Base-by-base conservation (phyloP, 2,113 vertebrate genomes). In the Pelecanus crispus region DNA sequence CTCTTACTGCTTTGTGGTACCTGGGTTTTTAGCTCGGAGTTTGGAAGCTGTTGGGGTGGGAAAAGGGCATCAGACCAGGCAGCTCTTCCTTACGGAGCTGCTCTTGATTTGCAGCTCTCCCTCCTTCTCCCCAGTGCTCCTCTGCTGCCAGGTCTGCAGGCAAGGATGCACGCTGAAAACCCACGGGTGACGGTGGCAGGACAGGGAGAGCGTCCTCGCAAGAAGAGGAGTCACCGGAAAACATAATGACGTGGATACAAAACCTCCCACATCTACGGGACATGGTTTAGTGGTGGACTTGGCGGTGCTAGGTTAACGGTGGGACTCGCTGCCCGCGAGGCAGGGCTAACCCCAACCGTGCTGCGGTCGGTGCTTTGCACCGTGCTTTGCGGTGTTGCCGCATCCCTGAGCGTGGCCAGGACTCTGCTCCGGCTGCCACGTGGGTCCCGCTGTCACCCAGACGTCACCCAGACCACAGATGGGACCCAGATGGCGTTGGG, bases 241-340 rank as follows among this genome's bases (percentile, higher is more conserved):
- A 36, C 20, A 2, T 9, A 19, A 25, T 2, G 1, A 26, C 2
- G 0, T 18, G 6, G 26, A 34, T 36, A 40, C 62, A 24, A 56
- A 56, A 31, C 40, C 50, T 67, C 28, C 40, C 31, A 26, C 32
- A 1, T 53, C 38, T 6, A 2, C 6, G 34, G 32, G 34, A n/a
- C 32, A 2, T 22, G 56, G 56, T 9, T 58, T 58, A 10, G 13
- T 15, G 56, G 17, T n/a, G 20, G 56, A 9, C 34, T n/a, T 58
- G 56, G 56, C 32, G 13, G 32, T 14, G 56, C 11, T 6, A 9
- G 32, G 56, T 58, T 22, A 58, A n/a, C 20, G 9, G 20, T 15
- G n/a, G 32, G 32, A n/a, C 56, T 58, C 40, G 3, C 40, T 66
- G 40, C 38, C 61, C 8, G 24, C 38, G 8, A 44, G 42, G 31